Base-by-base conservation (phyloP, 2,113 vertebrate genomes). In the Engraulis encrasicolus region DNA sequence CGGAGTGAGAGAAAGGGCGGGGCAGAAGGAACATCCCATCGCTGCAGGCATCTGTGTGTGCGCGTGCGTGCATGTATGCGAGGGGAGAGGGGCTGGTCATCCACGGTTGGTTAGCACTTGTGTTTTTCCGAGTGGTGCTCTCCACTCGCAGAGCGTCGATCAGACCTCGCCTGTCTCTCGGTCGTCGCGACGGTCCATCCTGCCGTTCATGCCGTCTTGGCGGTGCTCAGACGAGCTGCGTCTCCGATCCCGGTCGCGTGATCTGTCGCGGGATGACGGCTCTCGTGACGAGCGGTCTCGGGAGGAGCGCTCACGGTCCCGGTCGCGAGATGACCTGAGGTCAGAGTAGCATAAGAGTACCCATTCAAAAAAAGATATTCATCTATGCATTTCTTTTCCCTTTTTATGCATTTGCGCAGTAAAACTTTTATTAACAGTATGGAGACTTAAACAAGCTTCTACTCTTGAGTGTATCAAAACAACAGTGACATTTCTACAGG, bases 81-180 rank as follows among this genome's bases (percentile, higher is more conserved):
- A 6, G 20, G 19, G 27, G 2, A 34, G 12, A 14, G 58, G n/a
- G n/a, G 66, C 23, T 3, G 27, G 27, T 74, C 31, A 74, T 74
- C 66, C 66, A 74, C 31, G 27, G 66, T 74, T n/a, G n/a, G n/a
- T n/a, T n/a, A 74, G 66, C 31, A 74, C 31, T 74, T 74, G 66
- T 27, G 23, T 66, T 27, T 58, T n/a, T 5, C 3, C 3, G 27
- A 27, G 66, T 74, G 27, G 31, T 74, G 66, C 34, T 74, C 34
- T 74, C 31, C 31, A 31, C 23, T 17, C 27, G 14, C 66, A 3
- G 40, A 58, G 84, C 85, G 86, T 84, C 88, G 87, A 87, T 98
- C 93, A 98, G 93, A 97, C 95, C 93, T 98, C 97, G 52, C 96
- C 97, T 34, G 95, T 93, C 90, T 98, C 97, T 94, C 97, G 95